A percentile compares a stretch with the other conserved stretches of the same genome.
These are phyloP conservation scores for Irena cyanogastra DNA, from an alignment of 2,113 vertebrate species.

Conservation along the genomic window DNA sequence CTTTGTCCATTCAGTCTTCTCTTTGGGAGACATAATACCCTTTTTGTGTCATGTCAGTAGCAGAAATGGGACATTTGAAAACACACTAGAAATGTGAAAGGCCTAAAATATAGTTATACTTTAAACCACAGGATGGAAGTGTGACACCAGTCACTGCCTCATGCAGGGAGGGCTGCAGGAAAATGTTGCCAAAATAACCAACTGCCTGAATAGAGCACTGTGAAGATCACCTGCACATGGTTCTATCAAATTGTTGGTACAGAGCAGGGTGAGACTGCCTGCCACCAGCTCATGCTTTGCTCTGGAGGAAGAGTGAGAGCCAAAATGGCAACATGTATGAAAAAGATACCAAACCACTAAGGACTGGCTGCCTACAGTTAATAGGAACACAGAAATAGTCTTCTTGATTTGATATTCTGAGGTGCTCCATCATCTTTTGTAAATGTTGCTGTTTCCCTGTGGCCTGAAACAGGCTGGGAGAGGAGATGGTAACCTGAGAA, in stretches of 20 bases:
- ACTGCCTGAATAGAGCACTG: not conserved
- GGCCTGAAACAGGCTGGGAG: not conserved
- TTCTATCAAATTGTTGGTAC: not conserved
- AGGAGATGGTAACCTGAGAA: not conserved
- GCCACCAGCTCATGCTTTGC: not conserved
- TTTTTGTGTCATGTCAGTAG: not conserved
- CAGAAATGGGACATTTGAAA: not conserved
- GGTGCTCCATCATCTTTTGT: not conserved
- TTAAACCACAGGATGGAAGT: not conserved
- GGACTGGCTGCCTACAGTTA: not conserved
- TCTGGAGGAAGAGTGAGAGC: not conserved
- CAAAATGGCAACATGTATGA: not conserved
- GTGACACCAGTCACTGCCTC: not conserved
- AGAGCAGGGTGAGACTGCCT: not conserved
- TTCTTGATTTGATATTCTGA: not conserved
- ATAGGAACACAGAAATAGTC: accelerated
- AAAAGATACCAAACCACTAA: not conserved
- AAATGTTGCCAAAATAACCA: not conserved
- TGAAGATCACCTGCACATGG: not conserved
- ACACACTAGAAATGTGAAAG: not conserved
- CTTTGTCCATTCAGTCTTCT: not conserved
- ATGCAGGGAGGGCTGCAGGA: not conserved
- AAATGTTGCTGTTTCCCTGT: not conserved
- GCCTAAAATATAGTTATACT: not conserved
- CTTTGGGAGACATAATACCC: not conserved